Evolutionary conservation across 2,888 invertebrate genomes (phyloP).

Genomic region (Mythimna vitellina): DNA sequence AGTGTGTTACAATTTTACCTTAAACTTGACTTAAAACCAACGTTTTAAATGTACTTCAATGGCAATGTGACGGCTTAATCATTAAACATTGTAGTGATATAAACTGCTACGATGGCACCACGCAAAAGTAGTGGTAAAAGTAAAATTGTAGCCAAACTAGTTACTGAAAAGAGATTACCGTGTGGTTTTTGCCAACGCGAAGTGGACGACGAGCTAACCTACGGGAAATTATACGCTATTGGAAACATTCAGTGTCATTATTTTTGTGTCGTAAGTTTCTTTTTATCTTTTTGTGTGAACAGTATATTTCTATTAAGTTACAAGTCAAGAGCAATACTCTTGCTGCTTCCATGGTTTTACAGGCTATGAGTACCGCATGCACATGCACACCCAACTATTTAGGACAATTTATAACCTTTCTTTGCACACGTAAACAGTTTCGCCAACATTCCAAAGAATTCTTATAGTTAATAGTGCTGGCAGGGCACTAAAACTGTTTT

Average conservation of each 20-base stretch:
- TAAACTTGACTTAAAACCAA: not conserved
- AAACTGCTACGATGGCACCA: conserved; percentile 60
- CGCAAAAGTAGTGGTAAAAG: conserved; percentile 48
- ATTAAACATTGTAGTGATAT: not conserved
- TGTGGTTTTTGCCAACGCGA: conserved; percentile 90
- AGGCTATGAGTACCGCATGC: not conserved
- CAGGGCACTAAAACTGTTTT: not conserved
- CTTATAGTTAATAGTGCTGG: not conserved
- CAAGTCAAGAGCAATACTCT: not conserved
- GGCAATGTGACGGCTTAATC: conserved; percentile 1
- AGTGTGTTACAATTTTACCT: not conserved
- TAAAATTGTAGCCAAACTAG: conserved; percentile 75
- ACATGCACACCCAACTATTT: not conserved
- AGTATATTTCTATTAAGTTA: not conserved
- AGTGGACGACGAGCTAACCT: conserved; percentile 89
- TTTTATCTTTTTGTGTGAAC: not conserved
- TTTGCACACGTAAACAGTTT: not conserved
- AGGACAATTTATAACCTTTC: not conserved
- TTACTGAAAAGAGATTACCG: conserved; percentile 73
- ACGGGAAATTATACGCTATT: conserved; percentile 90
- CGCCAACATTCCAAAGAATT: not conserved
- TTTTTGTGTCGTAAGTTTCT: conserved; percentile 93
- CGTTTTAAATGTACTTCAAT: not conserved
- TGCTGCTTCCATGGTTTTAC: not conserved
- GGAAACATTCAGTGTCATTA: conserved; percentile 92